Evolutionary conservation across 2,888 invertebrate species (phyloP).

Genomic region (Caenorhabditis zanzibari): DNA sequence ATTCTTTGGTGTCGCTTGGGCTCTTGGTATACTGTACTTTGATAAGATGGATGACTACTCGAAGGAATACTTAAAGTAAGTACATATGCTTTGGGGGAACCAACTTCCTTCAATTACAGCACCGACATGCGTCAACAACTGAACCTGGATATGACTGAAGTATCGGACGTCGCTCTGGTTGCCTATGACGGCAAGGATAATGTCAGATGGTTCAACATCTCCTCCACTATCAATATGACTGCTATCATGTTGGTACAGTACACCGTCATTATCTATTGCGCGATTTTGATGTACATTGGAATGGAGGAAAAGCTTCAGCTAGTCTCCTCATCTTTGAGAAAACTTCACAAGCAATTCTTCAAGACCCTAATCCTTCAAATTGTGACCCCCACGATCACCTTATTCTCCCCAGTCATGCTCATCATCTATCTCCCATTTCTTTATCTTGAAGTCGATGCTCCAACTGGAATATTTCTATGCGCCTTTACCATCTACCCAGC

Average conservation of each 20-base stretch:
- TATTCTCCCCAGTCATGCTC: slow-evolving; percentile 30
- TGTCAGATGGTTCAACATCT: slow-evolving; percentile 27
- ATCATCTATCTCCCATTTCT: slow-evolving; percentile 33
- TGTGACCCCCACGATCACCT: slow-evolving; percentile 14
- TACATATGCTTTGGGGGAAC: background rate
- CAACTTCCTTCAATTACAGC: background rate
- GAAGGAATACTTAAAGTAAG: background rate
- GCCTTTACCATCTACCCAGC: slow-evolving; percentile 26
- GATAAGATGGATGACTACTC: slow-evolving; percentile 29
- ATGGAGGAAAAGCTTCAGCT: slow-evolving; percentile 34
- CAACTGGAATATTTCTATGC: slow-evolving; percentile 31
- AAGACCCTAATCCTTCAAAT: slow-evolving; percentile 18
- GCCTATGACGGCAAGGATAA: background rate
- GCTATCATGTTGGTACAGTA: slow-evolving; percentile 31
- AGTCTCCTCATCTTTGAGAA: background rate
- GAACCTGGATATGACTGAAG: slow-evolving; percentile 16
- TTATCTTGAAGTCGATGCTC: slow-evolving; percentile 12
- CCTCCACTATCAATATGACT: slow-evolving; percentile 10
- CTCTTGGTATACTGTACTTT: background rate
- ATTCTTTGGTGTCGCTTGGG: background rate
- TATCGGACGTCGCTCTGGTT: slow-evolving; percentile 18
- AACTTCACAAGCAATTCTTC: slow-evolving; percentile 27
- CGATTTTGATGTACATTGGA: background rate
- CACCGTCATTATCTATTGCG: slow-evolving; percentile 38
- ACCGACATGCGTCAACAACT: background rate